Base-by-base conservation (phyloP, 1,140 invertebrate genomes). In the Stegodyphus dumicola region DNA sequence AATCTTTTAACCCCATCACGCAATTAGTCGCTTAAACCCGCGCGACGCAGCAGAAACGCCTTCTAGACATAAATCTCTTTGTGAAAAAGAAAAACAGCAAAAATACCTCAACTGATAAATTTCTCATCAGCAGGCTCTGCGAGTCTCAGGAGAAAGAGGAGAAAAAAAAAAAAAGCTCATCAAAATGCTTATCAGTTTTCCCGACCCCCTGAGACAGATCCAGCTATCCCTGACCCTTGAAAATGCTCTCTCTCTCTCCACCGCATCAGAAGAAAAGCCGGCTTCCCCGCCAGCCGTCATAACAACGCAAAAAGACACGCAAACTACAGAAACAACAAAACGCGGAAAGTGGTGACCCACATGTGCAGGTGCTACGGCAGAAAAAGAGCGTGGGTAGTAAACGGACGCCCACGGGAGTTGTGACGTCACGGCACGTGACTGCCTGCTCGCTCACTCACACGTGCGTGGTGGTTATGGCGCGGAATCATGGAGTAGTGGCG, bases 281-380 rank as follows among this genome's bases (percentile, higher is more conserved):
- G 33, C 13, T 51, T 51, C 48, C 10, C 11, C 60, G 78, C 17
- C 6, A 80, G 78, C 78, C 80, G 80, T 75, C 80, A 83, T 53
- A 83, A 83, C 80, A 83, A 73, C 67, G n/a, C 13, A 0, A 7
- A 51, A 33, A 13, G 48, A 52, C 73, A 9, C 11, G 51, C 51
- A 56, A 75, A 56, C 15, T 33, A 33, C 18, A 83, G 54, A 83
- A 64, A 75, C 56, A 75, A 75, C 33, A 66, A 83, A 74, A 83
- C 18, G 80, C 80, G 80, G 80, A 83, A 83, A 83, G 80, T 83
- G 80, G 69, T 83, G 80, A 83, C 80, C 80, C 80, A 83, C 66
- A 83, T 83, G 80, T 83, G 80, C 80, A 83, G 80, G 80, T 83
- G 80, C 80, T 83, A 83, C 80, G 74, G 56, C 9, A 17, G 15